Evolutionary conservation across 2,888 invertebrate species (phyloP).

Genomic region (Xylota segnis): DNA sequence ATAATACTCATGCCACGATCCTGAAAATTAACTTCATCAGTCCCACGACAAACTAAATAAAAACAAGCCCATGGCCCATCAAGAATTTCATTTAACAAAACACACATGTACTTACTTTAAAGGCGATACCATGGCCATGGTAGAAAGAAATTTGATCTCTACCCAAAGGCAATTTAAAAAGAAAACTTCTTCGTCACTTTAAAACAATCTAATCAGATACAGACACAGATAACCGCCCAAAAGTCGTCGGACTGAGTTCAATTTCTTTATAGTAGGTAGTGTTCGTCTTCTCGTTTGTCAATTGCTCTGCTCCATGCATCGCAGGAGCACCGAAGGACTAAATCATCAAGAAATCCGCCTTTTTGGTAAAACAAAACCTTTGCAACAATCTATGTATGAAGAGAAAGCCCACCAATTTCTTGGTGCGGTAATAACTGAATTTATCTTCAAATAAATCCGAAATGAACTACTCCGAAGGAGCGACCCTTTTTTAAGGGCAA

Average conservation of each 20-base stretch:
- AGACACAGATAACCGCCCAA: neutral
- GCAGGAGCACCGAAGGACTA: constrained; percentile 5
- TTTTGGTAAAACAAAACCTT: constrained; percentile 22
- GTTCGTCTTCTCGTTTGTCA: neutral
- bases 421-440: constrained; percentile 59
- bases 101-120: neutral
- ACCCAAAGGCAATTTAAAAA: neutral
- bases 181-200: neutral
- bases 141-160: neutral
- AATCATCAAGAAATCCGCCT: constrained; percentile 25
- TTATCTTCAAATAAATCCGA: constrained; percentile 62
- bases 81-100: neutral
- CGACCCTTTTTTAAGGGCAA: constrained; percentile 32
- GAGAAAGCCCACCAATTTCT: constrained; percentile 17
- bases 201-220: constrained; percentile 6
- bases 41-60: no score
- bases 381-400: neutral
- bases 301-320: constrained; percentile 5
- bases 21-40: no score
- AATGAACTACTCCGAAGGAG: constrained; percentile 28
- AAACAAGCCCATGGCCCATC: neutral
- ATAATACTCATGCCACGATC: no score
- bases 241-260: neutral
- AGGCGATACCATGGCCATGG: neutral
- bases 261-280: neutral